A percentile compares a stretch with the other conserved stretches of the same genome.
These are phyloP conservation scores for Hippasteria phrygiana DNA, from an alignment of 53 echinoderm and acorn worm species.

Conservation along the genomic window DNA sequence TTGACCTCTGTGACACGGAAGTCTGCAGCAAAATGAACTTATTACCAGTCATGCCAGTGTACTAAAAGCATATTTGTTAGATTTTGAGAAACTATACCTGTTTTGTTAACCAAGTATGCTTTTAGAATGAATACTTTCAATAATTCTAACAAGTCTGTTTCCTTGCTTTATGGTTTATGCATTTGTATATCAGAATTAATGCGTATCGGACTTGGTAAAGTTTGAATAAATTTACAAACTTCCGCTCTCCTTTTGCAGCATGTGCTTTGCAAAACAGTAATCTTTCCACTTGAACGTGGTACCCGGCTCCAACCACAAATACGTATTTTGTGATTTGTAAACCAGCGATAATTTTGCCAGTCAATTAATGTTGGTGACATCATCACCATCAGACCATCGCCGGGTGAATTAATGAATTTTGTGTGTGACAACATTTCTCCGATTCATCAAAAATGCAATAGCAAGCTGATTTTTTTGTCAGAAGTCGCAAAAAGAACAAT, in stretches of 20 bases:
- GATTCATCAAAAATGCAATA: conserved; percentile 43
- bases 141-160: neutral
- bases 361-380: neutral
- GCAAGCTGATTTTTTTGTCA: neutral
- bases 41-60: neutral
- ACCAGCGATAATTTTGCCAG: neutral
- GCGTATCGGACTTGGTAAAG: neutral
- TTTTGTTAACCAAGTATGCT: no score
- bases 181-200: no score
- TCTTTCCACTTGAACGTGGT: neutral
- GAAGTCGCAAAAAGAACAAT: neutral
- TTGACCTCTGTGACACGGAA: conserved; percentile 31
- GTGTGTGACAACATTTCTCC: neutral
- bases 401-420: neutral
- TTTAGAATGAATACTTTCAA: no score
- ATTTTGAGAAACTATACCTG: no score
- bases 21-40: neutral
- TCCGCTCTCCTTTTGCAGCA: conserved; percentile 23
- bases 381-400: neutral
- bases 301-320: neutral
- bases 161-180: no score
- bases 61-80: neutral
- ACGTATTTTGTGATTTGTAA: neutral
- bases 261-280: neutral
- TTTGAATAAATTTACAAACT: neutral